Base-by-base conservation (phyloP, 2,797 vertebrate genomes). In the Alfaro cultratus region DNA sequence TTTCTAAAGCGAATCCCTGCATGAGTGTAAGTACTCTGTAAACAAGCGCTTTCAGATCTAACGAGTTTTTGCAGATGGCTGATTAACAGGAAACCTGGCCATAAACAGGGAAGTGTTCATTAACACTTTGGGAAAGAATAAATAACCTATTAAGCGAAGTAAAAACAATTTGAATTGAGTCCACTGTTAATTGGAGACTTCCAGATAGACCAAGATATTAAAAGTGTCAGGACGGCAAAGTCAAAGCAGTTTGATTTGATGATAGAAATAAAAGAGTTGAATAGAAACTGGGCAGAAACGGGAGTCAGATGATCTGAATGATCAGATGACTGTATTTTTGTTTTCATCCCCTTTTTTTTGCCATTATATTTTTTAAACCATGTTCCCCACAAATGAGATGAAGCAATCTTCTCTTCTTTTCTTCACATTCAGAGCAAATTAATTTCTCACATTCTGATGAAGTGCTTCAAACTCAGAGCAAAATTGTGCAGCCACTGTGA, bases 401-500 rank as follows among this genome's bases (percentile, higher is more conserved):
- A 21, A 62, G 23, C 6, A 9, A 8, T 26, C 64, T 23, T 23
- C 18, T 39, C 18, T 9, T 21, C 18, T 62, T 13, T 64, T 64
- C 16, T 68, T 21, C 21, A 41, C 11, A 68, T 68, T 68, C 36
- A 41, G 10, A 68, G n/a, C 0, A 23, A 68, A 41, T 68, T 10
- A 23, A 23, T 26, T 26, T 23, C 36, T 26, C 74, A 29, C 68
- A 41, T 23, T 72, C 6, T 80, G 34, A 51, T 71, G 31, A 81
- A 76, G 21, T 1, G 67, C 72, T 18, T 2, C 18, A 77, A 71
- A 79, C 43, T 21, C 2, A 7, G 36, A 73, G 6, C 39, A n/a
- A 51, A 43, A 64, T 82, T 80, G n/a, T 83, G 73, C 55, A 47
- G 73, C 70, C 51, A 77, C 79, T 5, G 43, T 75, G 72, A 80